Evolutionary conservation across 2,888 invertebrate species (phyloP), one percentile per base, ranked within the genome.

Genomic region (Epirrhoe tristata): DNA sequence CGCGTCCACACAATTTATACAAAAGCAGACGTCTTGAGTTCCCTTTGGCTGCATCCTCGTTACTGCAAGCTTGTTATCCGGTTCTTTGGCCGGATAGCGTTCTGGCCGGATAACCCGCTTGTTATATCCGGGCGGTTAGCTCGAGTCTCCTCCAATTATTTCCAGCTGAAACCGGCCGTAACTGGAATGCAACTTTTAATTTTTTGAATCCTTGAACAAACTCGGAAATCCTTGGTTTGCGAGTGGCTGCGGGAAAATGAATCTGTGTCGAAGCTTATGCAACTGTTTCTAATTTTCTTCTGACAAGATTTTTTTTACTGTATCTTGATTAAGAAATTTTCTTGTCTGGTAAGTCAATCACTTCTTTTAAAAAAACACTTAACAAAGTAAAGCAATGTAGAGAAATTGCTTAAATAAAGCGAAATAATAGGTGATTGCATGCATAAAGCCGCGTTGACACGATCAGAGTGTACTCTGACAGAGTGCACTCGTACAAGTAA

Each of bases 71-170:
- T 82, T 85, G 84, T 88, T 88, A 84, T 77, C 77, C 81, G 77
- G 78, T 69, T 66, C 62, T 64, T 71, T 67, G 75, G 77, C 74
- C 77, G 79, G 76, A 65, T 71, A 59, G 54, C 17, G 24, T 58
- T 52, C 52, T 65, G 32, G 67, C 67, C 63, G 67, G 56, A 65
- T 57, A 65, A 60, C 56, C 58, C 62, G 59, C 63, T 66, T 66
- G 64, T 64, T 83, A 79, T 82, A 80, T 86, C 87, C 90, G 86
- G 83, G 70, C 79, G 91, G 93, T 92, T 92, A 88, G 81, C 84
- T 91, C 77, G 86, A 91, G 89, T 85, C 90, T 91, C 85, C 89
- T 92, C 87, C 93, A 93, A 93, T 93, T 93, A 93, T 87, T 81
- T 86, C 83, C 83, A 84, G 83, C 83, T 85, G 86, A 83, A 91